Base-by-base conservation (phyloP, 2,113 vertebrate genomes). In the Alethe diademata region DNA sequence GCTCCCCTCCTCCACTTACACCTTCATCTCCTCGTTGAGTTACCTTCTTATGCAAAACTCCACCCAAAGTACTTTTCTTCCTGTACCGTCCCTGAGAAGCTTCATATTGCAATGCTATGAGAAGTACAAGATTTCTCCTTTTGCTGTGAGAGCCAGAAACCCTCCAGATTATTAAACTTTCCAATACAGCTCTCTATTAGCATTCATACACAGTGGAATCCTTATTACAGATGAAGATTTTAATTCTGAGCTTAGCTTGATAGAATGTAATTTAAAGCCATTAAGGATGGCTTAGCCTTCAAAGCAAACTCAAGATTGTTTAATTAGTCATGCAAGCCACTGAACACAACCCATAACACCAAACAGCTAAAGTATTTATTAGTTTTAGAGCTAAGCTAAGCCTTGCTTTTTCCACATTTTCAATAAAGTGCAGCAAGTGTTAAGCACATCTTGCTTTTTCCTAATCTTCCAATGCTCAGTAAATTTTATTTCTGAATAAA, bases 271-370 rank as follows among this genome's bases (percentile, higher is more conserved):
- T 97, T 97, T 97, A 97, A 98, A 97, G 93, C 96, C 83, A 96
- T 97, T 96, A 96, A 97, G 96, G 95, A 95, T 97, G 95, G 80
- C 93, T 98, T 96, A 96, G 90, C 60, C 95, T 98, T 98, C 97
- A 98, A 97, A 98, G 96, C 86, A 97, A 97, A 95, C 79, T 82
- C 92, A 90, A 94, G 94, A 97, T 96, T 95, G 95, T 97, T 97
- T 97, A 97, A 97, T 97, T 97, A 97, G 97, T 97, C 95, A 96
- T 96, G 96, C 92, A 97, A 97, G 84, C 74, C 78, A 65, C 85
- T 95, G 96, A 96, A 78, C 2, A 24, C 86, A 97, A 95, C 93
- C 97, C 88, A 89, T 97, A 96, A 90, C 76, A 78, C 43, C 91
- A 94, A 95, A 94, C 86, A 93, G 94, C 76, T 86, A 86, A 96